phyloP scores from a whole-genome alignment of 2,888 invertebrate species.

The Sinohyriopsis cumingii region DNA sequence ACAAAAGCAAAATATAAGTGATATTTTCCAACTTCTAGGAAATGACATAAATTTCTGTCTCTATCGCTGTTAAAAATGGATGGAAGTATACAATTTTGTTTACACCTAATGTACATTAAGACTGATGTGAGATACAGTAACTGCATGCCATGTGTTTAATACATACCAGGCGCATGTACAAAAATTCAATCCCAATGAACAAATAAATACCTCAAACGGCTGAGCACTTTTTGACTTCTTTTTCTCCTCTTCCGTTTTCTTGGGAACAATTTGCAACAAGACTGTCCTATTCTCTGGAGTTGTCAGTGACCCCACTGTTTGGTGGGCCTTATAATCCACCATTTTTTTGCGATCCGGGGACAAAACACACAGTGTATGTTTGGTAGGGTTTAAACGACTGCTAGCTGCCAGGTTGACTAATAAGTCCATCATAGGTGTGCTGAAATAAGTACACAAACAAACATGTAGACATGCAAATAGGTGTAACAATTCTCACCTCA shows the following conservation, averaged over 20 bases:
- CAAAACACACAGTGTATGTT: constrained; percentile 78
- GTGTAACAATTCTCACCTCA: constrained; percentile 1
- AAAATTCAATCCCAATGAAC: background rate
- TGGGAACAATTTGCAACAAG: constrained; percentile 74
- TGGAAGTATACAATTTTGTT: no score
- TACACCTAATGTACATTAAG: no score
- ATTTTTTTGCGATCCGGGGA: constrained; percentile 75
- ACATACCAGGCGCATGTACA: background rate
- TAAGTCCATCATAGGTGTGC: constrained; percentile 86
- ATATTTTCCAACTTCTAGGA: no score
- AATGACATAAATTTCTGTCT: no score
- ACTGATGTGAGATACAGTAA: no score
- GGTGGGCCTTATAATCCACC: constrained; percentile 82
- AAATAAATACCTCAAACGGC: constrained; percentile 76
- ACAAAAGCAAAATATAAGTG: no score
- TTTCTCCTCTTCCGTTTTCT: constrained; percentile 62
- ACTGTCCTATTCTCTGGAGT: constrained; percentile 34
- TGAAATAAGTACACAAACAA: constrained; percentile 68
- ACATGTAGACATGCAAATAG: background rate
- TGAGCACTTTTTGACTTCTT: constrained; percentile 67
- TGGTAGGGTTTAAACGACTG: constrained; percentile 80
- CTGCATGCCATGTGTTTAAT: no score
- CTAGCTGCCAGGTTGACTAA: constrained; percentile 82
- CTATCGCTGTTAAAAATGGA: no score
- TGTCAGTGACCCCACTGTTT: constrained; percentile 79